Evolutionary conservation across 1,140 invertebrate genomes (phyloP), one percentile per base, ranked within the genome.

Genomic region (Pseudomyrmex dendroicus): DNA sequence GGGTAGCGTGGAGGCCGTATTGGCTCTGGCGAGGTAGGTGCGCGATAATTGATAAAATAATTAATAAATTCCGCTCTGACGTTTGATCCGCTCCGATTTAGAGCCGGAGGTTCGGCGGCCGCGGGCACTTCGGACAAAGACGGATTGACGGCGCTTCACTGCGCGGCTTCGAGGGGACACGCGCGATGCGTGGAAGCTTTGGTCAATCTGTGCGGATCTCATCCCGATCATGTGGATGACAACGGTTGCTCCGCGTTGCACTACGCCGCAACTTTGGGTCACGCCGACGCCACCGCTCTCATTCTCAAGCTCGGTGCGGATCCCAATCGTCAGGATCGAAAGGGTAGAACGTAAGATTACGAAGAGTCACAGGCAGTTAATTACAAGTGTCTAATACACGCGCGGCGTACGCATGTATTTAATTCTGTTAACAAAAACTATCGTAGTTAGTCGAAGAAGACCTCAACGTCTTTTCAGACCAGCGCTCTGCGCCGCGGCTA

Each of bases 201-300:
- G 46, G 95, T 99, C 0, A 97, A 97, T n/a, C 94, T 99, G 0
- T 99, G 98, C 90, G 97, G 97, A 1, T 97, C 97, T 2, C 96
- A 97, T 13, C 97, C 98, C 0, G 98, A 99, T 78, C 93, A 94
- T 25, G 95, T 96, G 1, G 98, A 99, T 92, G 96, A 96, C 13
- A 98, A 99, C 90, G 98, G 98, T 1, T 99, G 99, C 91, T 99
- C 99, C 1, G 97, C 99, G 0, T 93, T 99, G 2, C 99, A 99
- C 93, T 99, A 99, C 92, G 97, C 99, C 2, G 98, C 98, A 0
- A 99, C 98, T 0, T 94, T 99, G 66, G 98, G 99, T 0, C 99
- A 99, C 92, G 97, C 98, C 0, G 98, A 99, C 91, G 98, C 98
- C 57, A 99, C 98, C 0, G 96, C 97, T n/a, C 94, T 98, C 0